Base-by-base conservation (phyloP, 2,888 invertebrate species). In the Chrysina gloriosa region DNA sequence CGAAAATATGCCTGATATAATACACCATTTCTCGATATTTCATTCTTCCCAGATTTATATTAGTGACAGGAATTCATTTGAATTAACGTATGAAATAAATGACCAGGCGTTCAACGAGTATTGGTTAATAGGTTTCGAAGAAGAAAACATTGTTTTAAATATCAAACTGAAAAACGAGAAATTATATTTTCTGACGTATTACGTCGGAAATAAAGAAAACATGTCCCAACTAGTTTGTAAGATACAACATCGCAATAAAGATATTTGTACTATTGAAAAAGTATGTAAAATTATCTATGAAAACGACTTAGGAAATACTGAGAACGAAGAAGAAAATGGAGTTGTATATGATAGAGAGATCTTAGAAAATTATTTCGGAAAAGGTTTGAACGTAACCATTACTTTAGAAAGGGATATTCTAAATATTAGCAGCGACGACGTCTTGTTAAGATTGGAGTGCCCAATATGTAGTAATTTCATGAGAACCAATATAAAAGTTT, bases 381-480 rank as follows among this genome's bases (percentile, higher is more conserved):
- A 36, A 14, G 27, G 25, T 25, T 27, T 67, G 9, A 48, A 58
- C 2, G 50, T 50, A 36, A 61, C 48, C 1, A 34, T 67, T 23
- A 67, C 66, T 4, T 27, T 67, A 25, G 58, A 67, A 34, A 47
- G 36, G 14, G 61, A 58, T 25, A 48, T 31, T 29, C 36, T 58
- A 9, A 47, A 50, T 36, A 48, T 61, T 16, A 61, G 47, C 9
- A 58, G 23, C 7, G 48, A 67, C 7, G 45, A 58, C 9, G 36
- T 67, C 9, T 48, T 67, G 39, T 36, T 34, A 34, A 58, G 58
- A 21, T 47, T 67, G 11, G 66, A 67, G 27, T 67, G 66, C 5
- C 66, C 66, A 21, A 56, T 67, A 36, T 67, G 66, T 29, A 67
- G 36, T 9, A 58, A 67, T 50, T 67, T 47, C 16, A 67, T 67